Evolutionary conservation across 2,113 vertebrate genomes (phyloP).

Genomic region (Macquaria ambigua): DNA sequence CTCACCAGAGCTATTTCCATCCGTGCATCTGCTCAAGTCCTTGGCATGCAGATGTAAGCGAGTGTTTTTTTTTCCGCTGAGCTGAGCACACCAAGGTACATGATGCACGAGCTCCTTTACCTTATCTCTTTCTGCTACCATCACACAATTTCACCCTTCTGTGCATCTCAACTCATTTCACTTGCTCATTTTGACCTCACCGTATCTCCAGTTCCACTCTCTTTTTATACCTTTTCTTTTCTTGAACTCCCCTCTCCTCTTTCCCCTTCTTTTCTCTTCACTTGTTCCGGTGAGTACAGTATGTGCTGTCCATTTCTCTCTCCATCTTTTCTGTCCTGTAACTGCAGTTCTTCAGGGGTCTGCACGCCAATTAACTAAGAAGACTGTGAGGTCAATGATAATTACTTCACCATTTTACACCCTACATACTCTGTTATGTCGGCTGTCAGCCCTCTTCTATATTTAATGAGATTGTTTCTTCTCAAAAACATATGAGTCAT

Average conservation of each 20-base stretch:
- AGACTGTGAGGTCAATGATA: conserved; percentile 66
- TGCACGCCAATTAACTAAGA: conserved; percentile 64
- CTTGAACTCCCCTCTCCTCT: neutral
- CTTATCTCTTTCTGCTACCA: conserved; percentile 13
- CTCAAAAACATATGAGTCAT: conserved; percentile 52
- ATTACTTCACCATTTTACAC: conserved; percentile 55
- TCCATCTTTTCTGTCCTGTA: conserved; percentile 3
- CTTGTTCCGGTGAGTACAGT: conserved; percentile 8
- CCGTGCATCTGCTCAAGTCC: conserved; percentile 51
- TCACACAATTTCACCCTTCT: conserved; percentile 29
- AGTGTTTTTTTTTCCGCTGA: conserved; percentile 13
- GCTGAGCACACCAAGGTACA: conserved; percentile 37
- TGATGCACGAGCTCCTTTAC: conserved; percentile 2
- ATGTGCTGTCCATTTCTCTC: conserved; percentile 29
- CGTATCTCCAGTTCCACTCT: neutral
- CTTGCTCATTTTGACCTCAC: conserved; percentile 28
- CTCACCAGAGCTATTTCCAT: conserved; percentile 56
- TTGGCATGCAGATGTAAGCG: conserved; percentile 40
- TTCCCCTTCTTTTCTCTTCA: neutral
- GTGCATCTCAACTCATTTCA: conserved; percentile 16
- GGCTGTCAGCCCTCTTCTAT: conserved; percentile 18
- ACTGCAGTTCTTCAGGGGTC: conserved; percentile 34
- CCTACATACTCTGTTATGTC: neutral
- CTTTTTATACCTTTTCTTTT: neutral
- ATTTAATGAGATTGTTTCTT: conserved; percentile 20